A percentile compares a stretch with the other conserved stretches of the same genome.
These are phyloP conservation scores for Antigone vipio DNA, from an alignment of 2,113 vertebrate species.

Conservation along the genomic window DNA sequence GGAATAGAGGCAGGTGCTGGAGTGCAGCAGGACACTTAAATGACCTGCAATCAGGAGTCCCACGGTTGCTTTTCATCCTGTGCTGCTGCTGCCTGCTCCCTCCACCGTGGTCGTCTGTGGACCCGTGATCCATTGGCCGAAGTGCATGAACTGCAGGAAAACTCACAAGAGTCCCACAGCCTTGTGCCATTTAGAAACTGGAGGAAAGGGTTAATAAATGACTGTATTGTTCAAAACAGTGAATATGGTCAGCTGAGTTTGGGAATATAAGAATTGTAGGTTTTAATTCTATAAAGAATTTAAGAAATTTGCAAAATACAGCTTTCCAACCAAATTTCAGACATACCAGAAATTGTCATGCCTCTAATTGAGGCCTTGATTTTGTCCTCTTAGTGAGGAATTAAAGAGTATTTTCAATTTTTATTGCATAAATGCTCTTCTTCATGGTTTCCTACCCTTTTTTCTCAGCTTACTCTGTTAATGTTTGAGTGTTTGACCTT, in stretches of 20 bases:
- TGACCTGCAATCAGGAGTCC: background rate
- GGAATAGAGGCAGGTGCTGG: background rate
- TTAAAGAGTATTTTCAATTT: background rate
- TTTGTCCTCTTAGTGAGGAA: background rate
- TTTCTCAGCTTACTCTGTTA: background rate
- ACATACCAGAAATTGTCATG: background rate
- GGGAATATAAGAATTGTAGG: background rate
- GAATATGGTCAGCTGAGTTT: background rate
- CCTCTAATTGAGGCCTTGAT: background rate
- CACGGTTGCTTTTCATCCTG: background rate
- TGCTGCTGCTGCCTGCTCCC: background rate
- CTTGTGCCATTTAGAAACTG: background rate
- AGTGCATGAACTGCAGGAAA: background rate
- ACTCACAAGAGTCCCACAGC: background rate
- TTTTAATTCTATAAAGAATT: background rate
- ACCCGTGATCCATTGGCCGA: background rate
- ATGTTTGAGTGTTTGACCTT: background rate
- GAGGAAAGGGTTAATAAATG: background rate
- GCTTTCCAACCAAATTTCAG: background rate
- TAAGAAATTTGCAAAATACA: background rate
- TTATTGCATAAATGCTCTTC: background rate
- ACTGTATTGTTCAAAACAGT: background rate
- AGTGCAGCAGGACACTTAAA: background rate
- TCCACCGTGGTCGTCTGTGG: fast-evolving
- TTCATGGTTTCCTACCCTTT: background rate